Conservation (phyloP, 2,113 vertebrate species). For the Neotragus moschatus region DNA sequence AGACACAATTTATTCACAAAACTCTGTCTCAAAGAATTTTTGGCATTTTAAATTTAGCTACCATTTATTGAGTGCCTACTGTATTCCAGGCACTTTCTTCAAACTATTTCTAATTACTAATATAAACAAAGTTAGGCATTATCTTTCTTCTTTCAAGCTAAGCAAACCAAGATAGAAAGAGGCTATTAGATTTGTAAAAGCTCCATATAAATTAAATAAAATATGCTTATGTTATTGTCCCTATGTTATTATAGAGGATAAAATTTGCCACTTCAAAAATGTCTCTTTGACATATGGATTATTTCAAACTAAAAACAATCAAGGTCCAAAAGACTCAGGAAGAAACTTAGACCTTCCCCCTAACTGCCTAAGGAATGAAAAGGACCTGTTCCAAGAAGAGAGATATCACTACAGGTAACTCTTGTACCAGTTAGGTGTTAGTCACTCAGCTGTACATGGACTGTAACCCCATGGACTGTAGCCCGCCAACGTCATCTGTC, state of each 20-base stretch:
- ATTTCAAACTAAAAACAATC: background rate
- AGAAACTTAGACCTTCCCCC: background rate
- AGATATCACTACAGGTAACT: background rate
- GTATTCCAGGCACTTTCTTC: background rate
- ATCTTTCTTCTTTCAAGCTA: background rate
- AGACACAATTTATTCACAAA: background rate
- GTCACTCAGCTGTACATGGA: background rate
- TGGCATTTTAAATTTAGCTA: background rate
- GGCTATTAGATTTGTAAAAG: background rate
- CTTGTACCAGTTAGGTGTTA: background rate
- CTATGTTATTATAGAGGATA: background rate
- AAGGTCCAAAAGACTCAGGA: background rate
- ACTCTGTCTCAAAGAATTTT: background rate
- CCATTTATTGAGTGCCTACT: background rate
- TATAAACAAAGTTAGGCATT: background rate
- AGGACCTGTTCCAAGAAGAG: background rate
- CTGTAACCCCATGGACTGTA: background rate
- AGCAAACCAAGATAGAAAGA: background rate
- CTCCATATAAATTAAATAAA: background rate
- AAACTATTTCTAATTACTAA: background rate
- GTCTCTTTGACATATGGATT: background rate
- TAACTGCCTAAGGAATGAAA: background rate
- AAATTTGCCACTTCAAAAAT: background rate
- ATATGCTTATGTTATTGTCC: background rate
- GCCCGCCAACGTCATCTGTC: background rate